Conservation (phyloP, 2,888 invertebrate species). For the Bugula neritina region DNA sequence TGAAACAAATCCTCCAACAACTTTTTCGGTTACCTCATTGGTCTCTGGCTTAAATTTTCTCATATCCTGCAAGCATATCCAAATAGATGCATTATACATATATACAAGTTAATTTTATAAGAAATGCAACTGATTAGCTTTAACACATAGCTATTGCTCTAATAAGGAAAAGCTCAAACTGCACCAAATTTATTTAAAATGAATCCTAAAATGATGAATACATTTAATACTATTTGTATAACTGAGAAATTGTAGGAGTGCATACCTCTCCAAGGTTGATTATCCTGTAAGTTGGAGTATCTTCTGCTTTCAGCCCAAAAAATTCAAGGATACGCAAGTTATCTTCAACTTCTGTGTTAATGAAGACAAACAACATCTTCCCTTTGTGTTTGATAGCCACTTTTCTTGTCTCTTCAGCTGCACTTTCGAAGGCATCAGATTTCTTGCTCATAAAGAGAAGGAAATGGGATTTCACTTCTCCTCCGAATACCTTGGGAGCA, state of each 20-base stretch:
- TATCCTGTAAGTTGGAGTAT: conserved; percentile 66
- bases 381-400: conserved; percentile 86
- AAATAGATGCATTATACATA: too few relatives aligned
- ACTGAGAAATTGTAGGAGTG: too few relatives aligned
- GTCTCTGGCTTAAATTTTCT: conserved; percentile 72
- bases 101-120: too few relatives aligned
- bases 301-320: conserved; percentile 95
- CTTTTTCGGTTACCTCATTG: conserved; percentile 63
- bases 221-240: too few relatives aligned
- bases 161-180: too few relatives aligned
- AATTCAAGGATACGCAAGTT: conserved; percentile 96
- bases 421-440: conserved; percentile 67
- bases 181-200: too few relatives aligned
- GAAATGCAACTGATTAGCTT: too few relatives aligned
- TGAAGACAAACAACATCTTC: conserved; percentile 85
- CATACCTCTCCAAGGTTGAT: conserved; percentile 82
- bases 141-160: too few relatives aligned
- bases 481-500: conserved; percentile 96
- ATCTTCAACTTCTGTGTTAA: conserved; percentile 90
- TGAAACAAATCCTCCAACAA: conserved; percentile 72
- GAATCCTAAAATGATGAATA: too few relatives aligned
- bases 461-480: conserved; percentile 92
- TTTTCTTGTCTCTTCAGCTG: conserved; percentile 70
- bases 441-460: conserved; percentile 85
- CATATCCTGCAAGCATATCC: conserved; percentile 39